These are phyloP conservation scores for Ceraclea dissimilis DNA, from an alignment of 2,888 invertebrate species.

Conservation along the genomic window DNA sequence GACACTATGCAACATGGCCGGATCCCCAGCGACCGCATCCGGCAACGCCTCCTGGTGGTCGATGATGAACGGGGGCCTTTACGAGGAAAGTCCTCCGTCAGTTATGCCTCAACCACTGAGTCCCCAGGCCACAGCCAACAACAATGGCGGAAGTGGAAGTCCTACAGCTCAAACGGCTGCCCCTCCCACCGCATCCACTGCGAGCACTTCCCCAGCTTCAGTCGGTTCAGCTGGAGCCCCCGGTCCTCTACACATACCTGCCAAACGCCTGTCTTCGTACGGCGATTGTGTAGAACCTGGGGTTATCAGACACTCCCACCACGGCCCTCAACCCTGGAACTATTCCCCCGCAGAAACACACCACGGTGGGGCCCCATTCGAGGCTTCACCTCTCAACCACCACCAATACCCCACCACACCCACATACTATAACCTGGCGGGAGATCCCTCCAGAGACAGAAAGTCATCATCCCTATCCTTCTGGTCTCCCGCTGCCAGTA, in stretches of 20 bases:
- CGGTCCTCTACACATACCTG: constrained; percentile 82
- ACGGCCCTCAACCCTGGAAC: constrained; percentile 59
- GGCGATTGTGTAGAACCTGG: constrained; percentile 53
- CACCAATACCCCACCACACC: constrained; percentile 65
- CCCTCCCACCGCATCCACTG: constrained; percentile 57
- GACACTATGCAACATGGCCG: constrained; percentile 62
- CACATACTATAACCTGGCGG: constrained; percentile 69
- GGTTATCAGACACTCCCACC: constrained; percentile 70
- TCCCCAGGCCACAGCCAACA: constrained; percentile 29
- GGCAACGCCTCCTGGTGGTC: constrained; percentile 79
- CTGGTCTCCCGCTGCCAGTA: constrained; percentile 53
- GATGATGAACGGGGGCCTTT: constrained; percentile 77
- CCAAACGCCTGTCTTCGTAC: constrained; percentile 62
- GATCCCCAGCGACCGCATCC: constrained; percentile 73
- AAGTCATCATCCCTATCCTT: constrained; percentile 55
- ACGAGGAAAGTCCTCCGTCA: constrained; percentile 61
- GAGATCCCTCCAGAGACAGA: constrained; percentile 54
- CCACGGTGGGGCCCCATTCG: constrained; percentile 47
- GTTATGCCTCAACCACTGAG: constrained; percentile 35
- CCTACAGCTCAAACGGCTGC: constrained; percentile 48
- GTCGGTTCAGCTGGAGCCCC: constrained; percentile 61
- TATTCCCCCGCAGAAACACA: constrained; percentile 59
- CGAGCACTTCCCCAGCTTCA: constrained; percentile 50
- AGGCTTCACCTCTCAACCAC: constrained; percentile 54
- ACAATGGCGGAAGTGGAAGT: constrained; percentile 27